A percentile compares a stretch with the other conserved stretches of the same genome.
These are phyloP conservation scores for Cloeon dipterum DNA, from an alignment of 2,888 invertebrate species.

Conservation along the genomic window DNA sequence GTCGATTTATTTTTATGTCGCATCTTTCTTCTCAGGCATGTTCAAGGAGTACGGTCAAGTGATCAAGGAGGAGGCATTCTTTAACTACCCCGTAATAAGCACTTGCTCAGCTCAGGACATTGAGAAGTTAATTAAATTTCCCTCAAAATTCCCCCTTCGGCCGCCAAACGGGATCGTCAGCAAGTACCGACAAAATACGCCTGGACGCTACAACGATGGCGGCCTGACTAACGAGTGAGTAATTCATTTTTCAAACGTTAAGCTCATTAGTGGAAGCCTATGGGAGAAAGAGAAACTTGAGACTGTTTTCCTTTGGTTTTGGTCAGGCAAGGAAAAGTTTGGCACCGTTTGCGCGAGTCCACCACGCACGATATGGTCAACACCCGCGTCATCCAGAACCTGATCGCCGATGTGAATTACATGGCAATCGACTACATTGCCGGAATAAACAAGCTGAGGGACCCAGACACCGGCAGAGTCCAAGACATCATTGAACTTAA, in stretches of 20 bases:
- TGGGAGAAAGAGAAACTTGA: too few relatives aligned
- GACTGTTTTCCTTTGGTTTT: neutral
- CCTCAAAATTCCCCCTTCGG: conserved; percentile 50
- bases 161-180: conserved; percentile 65
- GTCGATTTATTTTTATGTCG: too few relatives aligned
- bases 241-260: conserved; percentile 6
- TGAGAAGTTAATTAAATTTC: conserved; percentile 42
- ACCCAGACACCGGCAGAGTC: conserved; percentile 24
- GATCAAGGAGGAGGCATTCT: conserved; percentile 51
- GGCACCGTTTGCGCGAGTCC: conserved; percentile 46
- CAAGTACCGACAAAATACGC: conserved; percentile 43
- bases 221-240: conserved; percentile 70
- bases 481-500: conserved; percentile 45
- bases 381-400: conserved; percentile 46
- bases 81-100: conserved; percentile 47
- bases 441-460: conserved; percentile 31
- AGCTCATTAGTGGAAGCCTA: too few relatives aligned
- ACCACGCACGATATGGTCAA: conserved; percentile 56
- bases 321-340: conserved; percentile 47
- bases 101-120: conserved; percentile 46
- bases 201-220: conserved; percentile 57
- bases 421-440: conserved; percentile 57
- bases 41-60: conserved; percentile 46
- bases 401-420: conserved; percentile 46
- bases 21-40: conserved; percentile 31